Evolutionary conservation across 2,888 invertebrate species (phyloP), one percentile per base, ranked within the genome.

Genomic region (Tromatobia lineatoria): DNA sequence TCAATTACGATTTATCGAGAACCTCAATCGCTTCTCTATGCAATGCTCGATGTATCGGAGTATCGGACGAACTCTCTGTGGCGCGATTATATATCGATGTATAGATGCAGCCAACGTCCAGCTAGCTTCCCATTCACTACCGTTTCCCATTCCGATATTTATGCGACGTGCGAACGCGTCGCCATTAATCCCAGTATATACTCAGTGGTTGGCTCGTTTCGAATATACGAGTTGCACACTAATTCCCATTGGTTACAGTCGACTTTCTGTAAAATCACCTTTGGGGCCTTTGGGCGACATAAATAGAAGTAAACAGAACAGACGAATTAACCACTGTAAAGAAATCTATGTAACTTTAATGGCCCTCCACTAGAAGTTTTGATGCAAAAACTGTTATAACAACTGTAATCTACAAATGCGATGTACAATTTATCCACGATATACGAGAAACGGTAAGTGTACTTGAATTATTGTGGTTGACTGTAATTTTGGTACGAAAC

Each of bases 1-100:
- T 74, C 54, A 80, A 84, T 84, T 81, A 80, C 78, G 80, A 81
- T 84, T 74, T 78, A 78, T 74, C 47, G 74, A 64, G 80, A 84
- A 71, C 59, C 83, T 76, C 83, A 83, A 83, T 80, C 75, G 83
- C 42, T 78, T 34, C 71, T 57, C 59, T 59, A 50, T 77, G 74
- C 74, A 74, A 77, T 84, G 74, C 78, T 80, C 67, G 76, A 76
- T 80, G 67, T 73, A 76, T 80, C 73, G 80, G 47, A 78, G 74
- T 73, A 69, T 69, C 74, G 69, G 34, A 71, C 66, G 47, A 84
- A 81, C 74, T 81, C 80, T 83, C 80, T 84, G 74, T 81, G 77
- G 80, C 73, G 64, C 77, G 61, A 78, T 80, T 84, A 84, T 80
- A 78, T 77, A 74, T 84, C 77, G 54, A 52, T 78, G 69, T 77